Evolutionary conservation across 2,113 vertebrate species (phyloP).

Genomic region (Cephalopterus ornatus): DNA sequence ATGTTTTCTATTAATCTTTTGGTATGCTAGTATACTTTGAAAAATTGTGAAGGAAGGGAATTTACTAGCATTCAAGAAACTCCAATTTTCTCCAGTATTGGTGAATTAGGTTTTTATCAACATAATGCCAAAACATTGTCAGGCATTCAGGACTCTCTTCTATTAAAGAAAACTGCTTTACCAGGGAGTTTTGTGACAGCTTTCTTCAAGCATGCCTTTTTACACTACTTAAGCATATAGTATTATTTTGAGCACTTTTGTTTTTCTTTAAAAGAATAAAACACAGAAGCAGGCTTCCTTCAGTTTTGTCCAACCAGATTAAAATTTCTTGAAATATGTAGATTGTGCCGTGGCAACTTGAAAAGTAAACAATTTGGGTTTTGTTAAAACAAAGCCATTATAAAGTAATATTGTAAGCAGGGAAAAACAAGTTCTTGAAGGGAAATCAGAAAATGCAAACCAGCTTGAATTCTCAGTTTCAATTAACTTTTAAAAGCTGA

Average conservation of each 20-base stretch:
- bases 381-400: background rate
- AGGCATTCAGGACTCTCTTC: background rate
- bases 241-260: background rate
- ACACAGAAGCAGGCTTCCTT: background rate
- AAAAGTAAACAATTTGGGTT: background rate
- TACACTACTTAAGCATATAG: background rate
- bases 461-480: background rate
- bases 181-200: background rate
- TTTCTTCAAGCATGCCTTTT: background rate
- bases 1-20: background rate
- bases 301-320: background rate
- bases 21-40: background rate
- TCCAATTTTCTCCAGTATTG: background rate
- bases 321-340: background rate
- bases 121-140: background rate
- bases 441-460: background rate
- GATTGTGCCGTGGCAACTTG: background rate
- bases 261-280: slow-evolving; percentile 34
- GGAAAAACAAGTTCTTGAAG: background rate
- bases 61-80: background rate
- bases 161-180: background rate
- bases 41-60: background rate
- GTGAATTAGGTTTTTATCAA: slow-evolving; percentile 35
- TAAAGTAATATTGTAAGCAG: background rate
- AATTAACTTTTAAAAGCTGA: background rate